Percentiles rank a stretch among this genome's conserved stretches.
Evolutionary conservation across 2,888 invertebrate species (phyloP).

Genomic region (Chloroclystis v-ata): DNA sequence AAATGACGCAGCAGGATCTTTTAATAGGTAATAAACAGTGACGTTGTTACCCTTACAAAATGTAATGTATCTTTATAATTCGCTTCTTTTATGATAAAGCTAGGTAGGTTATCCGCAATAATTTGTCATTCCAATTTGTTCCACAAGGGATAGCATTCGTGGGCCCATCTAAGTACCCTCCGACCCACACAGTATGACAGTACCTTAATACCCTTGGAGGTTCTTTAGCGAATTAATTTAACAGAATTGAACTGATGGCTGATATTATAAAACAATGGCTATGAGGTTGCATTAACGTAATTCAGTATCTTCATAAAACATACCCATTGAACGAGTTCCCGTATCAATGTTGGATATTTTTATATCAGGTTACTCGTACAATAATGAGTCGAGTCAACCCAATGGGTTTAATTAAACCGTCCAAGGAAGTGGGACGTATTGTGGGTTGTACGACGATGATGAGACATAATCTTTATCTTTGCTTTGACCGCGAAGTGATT

Average conservation of each 20-base stretch:
- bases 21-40: conserved; percentile 1
- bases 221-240: background rate
- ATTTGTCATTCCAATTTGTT: conserved; percentile 22
- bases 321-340: too few species aligned
- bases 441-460: too few species aligned
- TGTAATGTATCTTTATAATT: background rate
- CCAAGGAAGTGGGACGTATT: too few species aligned
- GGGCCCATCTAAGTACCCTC: background rate
- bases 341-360: too few species aligned
- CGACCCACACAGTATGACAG: conserved; percentile 10
- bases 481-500: too few species aligned
- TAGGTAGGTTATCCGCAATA: conserved; percentile 6
- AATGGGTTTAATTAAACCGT: too few species aligned
- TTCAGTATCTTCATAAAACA: too few species aligned
- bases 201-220: conserved; percentile 5
- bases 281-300: too few species aligned
- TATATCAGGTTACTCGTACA: too few species aligned
- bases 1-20: conserved; percentile 12
- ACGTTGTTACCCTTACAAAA: conserved; percentile 2
- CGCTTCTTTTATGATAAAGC: conserved; percentile 6
- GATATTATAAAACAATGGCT: too few species aligned
- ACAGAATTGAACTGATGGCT: background rate
- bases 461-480: too few species aligned
- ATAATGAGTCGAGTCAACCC: too few species aligned
- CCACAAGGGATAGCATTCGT: conserved; percentile 15